Conservation (phyloP, 2,113 vertebrate genomes). For the Montifringilla adamsi region DNA sequence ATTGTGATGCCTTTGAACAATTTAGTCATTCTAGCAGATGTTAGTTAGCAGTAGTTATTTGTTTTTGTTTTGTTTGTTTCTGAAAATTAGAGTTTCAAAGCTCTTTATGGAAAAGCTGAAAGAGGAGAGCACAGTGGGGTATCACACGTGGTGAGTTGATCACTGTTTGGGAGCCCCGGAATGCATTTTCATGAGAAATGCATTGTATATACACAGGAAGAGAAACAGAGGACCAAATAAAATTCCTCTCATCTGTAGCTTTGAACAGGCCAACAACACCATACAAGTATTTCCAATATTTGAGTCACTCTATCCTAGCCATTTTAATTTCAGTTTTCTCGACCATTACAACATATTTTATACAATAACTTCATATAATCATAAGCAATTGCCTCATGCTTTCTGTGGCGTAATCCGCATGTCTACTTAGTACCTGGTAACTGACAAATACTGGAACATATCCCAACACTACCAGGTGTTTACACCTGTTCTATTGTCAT, state of each 20-base stretch:
- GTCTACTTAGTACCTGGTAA: background rate
- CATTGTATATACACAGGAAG: background rate
- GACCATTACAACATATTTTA: background rate
- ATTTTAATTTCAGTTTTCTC: background rate
- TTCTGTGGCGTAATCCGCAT: background rate
- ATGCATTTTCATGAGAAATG: background rate
- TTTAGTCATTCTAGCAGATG: background rate
- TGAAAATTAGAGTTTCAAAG: background rate
- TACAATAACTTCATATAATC: background rate
- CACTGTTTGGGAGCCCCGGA: background rate
- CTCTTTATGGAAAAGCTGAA: background rate
- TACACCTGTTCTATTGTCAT: background rate
- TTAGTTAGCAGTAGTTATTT: background rate
- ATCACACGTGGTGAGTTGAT: background rate
- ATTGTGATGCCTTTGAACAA: background rate
- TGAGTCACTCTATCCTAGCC: background rate
- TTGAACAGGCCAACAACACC: background rate
- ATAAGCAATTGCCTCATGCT: background rate
- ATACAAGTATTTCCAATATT: background rate
- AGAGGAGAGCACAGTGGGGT: background rate
- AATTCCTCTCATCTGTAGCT: background rate
- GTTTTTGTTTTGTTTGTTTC: background rate
- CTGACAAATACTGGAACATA: background rate
- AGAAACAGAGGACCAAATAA: background rate
- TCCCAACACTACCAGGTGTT: background rate